Evolutionary conservation across 2,888 invertebrate species (phyloP), one percentile per base, ranked within the genome.

Genomic region (Drosophila koepferae): DNA sequence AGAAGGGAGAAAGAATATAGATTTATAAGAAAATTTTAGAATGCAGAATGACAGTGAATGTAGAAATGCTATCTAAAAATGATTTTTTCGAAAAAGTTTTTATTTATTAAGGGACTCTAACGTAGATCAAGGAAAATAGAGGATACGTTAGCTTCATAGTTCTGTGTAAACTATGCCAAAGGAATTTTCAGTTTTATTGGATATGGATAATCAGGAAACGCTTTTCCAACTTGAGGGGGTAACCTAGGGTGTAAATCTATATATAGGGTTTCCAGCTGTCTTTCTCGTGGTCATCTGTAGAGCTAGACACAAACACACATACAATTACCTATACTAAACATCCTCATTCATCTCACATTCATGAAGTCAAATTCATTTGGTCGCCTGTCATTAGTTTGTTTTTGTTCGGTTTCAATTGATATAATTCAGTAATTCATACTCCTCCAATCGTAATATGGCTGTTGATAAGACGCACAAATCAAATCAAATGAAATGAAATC

Each of bases 321-420:
- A 8, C 14, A 12, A 28, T 28, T 4, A 43, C 23, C 46, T 3
- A 36, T 18, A 18, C 6, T 1, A 23, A n/a, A 7, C n/a, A 44
- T 20, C 20, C 31, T 41, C 49, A 31, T 38, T 80, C 86, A 86
- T 84, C 89, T 71, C 80, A 86, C 89, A 89, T 81, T 89, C 86
- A 82, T 77, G n/a, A 64, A 61, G 20, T 20, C 56, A 58, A 64
- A 54, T 48, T 64, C 75, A 80, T 77, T 70, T 81, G 68, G 70
- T 72, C 63, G 67, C 56, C 69, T 60, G 66, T 67, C 51, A 66
- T 80, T 62, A 56, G 66, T 74, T 78, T 77, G 10, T 58, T 64
- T 67, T 40, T 49, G 58, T 55, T 77, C 44, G 56, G 58, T 71
- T 77, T 59, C 38, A 28, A 9, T 14, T 5, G 16, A 60, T 63